Conservation (phyloP, 2,797 vertebrate genomes). For the Muscicapa striata region DNA sequence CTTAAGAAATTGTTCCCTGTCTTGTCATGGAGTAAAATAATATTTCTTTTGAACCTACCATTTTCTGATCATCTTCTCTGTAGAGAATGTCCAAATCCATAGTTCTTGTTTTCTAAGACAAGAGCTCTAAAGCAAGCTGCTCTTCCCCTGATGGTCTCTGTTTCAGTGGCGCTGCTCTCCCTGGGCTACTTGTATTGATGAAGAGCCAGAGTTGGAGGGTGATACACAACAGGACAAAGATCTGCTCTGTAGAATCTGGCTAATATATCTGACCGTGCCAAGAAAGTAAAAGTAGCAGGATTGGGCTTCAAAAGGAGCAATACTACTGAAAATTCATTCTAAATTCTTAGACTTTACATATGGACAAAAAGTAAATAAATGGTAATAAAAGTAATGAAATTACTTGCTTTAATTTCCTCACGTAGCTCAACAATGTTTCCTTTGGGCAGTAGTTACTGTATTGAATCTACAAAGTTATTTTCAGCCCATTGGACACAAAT, state of each 20-base stretch:
- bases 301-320: neutral
- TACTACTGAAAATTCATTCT: slow-evolving; percentile 4
- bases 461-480: slow-evolving; percentile 53
- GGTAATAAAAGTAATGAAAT: slow-evolving; percentile 51
- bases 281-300: neutral
- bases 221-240: neutral
- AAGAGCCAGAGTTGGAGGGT: neutral
- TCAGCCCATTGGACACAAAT: slow-evolving; percentile 37
- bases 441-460: slow-evolving; percentile 39
- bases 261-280: neutral
- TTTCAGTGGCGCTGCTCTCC: neutral
- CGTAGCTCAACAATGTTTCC: slow-evolving; percentile 32
- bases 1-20: neutral
- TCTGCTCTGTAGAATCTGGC: neutral
- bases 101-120: neutral
- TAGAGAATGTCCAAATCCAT: neutral
- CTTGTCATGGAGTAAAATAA: neutral
- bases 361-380: slow-evolving; percentile 52
- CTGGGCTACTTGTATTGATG: neutral
- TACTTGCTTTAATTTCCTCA: slow-evolving; percentile 37
- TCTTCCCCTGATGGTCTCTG: neutral
- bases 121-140: neutral
- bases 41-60: slow-evolving; percentile 20
- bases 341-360: slow-evolving; percentile 32
- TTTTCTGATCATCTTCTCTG: slow-evolving; percentile 8